A percentile compares a stretch with the other conserved stretches of the same genome.
Evolutionary conservation across 2,797 vertebrate species (phyloP).

Genomic region (Yasuhikotakia modesta): DNA sequence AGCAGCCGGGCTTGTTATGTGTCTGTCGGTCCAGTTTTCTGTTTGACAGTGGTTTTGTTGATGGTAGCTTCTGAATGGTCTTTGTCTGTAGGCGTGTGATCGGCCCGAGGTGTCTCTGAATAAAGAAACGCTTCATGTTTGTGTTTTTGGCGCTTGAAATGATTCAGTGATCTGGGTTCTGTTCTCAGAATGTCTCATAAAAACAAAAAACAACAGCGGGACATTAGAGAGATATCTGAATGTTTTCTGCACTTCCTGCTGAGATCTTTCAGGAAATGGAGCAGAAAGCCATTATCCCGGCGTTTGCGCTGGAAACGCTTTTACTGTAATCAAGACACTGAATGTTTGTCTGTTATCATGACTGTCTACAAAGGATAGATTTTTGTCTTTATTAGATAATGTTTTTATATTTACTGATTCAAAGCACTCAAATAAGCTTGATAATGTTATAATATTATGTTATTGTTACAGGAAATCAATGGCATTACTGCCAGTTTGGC

Average conservation of each 20-base stretch:
- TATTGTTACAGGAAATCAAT: conserved; percentile 85
- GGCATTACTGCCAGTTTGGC: conserved; percentile 92
- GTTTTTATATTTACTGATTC: too few species aligned
- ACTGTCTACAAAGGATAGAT: too few species aligned
- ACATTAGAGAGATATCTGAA: background rate
- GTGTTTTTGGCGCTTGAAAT: background rate
- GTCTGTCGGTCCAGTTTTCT: background rate
- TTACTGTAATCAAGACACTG: background rate
- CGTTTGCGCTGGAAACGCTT: background rate
- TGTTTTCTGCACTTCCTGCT: background rate
- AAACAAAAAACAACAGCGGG: background rate
- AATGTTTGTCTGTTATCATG: too few species aligned
- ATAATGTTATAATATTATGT: too few species aligned
- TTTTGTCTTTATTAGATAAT: too few species aligned
- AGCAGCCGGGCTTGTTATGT: background rate
- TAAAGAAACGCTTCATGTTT: background rate
- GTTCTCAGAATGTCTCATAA: background rate
- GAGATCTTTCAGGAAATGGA: conserved; percentile 18
- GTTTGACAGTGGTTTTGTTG: conserved; percentile 7
- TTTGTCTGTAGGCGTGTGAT: conserved; percentile 27
- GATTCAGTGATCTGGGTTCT: background rate
- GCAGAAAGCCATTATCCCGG: background rate
- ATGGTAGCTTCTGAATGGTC: conserved; percentile 29
- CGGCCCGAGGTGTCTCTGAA: background rate
- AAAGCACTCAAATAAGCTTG: too few species aligned